Conservation (phyloP, 1,140 invertebrate genomes). For the Geopemphigus sp. region DNA sequence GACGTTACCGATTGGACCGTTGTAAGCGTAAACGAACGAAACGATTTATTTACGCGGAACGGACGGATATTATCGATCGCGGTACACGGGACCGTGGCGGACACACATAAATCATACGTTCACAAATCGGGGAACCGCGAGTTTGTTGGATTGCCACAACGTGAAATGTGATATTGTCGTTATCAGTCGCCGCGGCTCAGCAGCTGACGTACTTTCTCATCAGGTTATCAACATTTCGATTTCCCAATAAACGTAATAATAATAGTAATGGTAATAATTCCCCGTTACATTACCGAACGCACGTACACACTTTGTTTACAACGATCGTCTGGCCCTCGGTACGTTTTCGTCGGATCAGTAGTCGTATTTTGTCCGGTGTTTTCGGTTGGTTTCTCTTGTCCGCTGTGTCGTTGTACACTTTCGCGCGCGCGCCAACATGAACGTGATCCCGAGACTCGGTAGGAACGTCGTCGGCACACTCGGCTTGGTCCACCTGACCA, state of each 20-base stretch:
- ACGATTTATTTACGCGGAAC: too few species aligned
- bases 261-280: too few species aligned
- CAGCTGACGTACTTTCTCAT: neutral
- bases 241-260: neutral
- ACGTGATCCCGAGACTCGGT: slow-evolving; percentile 8
- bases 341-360: too few species aligned
- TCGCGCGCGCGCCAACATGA: neutral
- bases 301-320: too few species aligned
- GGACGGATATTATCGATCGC: too few species aligned
- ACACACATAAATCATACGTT: too few species aligned
- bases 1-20: neutral
- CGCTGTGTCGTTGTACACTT: neutral
- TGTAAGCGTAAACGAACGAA: too few species aligned
- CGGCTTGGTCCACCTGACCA: neutral
- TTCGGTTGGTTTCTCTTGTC: neutral
- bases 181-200: slow-evolving; percentile 5
- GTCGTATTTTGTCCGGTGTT: neutral
- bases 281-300: too few species aligned
- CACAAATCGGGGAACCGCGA: too few species aligned
- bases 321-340: too few species aligned
- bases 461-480: neutral
- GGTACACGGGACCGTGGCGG: too few species aligned
- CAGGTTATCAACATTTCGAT: slow-evolving; percentile 1
- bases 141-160: neutral
- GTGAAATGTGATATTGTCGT: slow-evolving; percentile 8